Evolutionary conservation across 2,113 vertebrate species (phyloP).

Genomic region (Xerus inauris): DNA sequence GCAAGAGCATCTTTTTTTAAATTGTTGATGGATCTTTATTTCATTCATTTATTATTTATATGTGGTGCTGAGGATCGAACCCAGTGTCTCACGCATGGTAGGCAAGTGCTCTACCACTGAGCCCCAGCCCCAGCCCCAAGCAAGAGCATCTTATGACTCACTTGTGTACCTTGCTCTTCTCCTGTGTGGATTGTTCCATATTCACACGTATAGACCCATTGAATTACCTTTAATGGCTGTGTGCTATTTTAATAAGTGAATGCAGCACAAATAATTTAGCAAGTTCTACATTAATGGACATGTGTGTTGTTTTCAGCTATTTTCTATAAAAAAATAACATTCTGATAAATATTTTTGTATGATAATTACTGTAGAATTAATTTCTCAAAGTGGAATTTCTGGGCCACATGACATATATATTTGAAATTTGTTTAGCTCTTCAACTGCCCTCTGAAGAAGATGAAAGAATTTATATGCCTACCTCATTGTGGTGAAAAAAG

Average conservation of each 20-base stretch:
- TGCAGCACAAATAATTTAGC: neutral
- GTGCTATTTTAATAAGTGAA: neutral
- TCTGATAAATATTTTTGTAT: neutral
- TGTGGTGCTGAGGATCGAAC: too few relatives aligned
- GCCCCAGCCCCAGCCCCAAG: too few relatives aligned
- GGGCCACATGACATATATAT: neutral
- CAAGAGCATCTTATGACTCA: neutral
- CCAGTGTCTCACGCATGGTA: too few relatives aligned
- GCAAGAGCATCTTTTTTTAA: neutral
- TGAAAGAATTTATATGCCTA: constrained; percentile 26
- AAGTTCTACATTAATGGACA: neutral
- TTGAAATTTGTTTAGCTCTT: neutral
- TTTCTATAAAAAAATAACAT: constrained; percentile 1
- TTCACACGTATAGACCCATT: neutral
- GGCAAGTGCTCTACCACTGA: too few relatives aligned
- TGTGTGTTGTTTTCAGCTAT: neutral
- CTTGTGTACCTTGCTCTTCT: neutral
- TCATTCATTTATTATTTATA: too few relatives aligned
- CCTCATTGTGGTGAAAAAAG: neutral
- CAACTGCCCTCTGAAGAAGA: constrained; percentile 14
- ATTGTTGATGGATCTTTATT: too few relatives aligned
- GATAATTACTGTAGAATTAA: neutral
- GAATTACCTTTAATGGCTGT: neutral
- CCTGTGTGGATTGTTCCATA: neutral
- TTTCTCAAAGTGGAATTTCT: neutral